Conservation (phyloP, 2,113 vertebrate genomes). For the Himantopus leucocephalus region DNA sequence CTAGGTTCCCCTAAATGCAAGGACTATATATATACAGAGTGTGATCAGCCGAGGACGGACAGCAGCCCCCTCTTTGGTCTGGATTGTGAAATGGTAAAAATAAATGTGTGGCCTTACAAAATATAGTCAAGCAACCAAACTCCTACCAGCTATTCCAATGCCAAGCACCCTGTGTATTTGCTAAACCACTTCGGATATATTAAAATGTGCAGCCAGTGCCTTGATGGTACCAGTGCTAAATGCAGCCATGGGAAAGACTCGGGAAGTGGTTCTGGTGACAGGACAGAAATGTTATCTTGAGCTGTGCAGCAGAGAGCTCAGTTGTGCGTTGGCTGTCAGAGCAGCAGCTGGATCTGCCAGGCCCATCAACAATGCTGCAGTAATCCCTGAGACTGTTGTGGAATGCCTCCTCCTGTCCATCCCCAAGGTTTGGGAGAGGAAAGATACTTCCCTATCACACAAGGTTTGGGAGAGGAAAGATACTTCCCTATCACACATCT, state of each 20-base stretch:
- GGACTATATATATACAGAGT: conserved; percentile 74
- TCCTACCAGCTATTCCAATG: background rate
- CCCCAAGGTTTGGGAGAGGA: background rate
- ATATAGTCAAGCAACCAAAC: background rate
- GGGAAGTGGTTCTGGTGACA: background rate
- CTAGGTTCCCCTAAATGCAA: conserved; percentile 76
- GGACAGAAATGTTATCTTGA: background rate
- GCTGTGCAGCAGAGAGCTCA: background rate
- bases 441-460: background rate
- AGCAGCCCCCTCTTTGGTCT: conserved; percentile 88
- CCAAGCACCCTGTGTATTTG: background rate
- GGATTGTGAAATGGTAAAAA: conserved; percentile 91
- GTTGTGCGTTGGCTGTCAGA: background rate
- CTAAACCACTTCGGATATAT: background rate
- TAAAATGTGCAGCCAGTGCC: background rate
- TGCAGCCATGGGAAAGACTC: background rate
- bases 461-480: background rate
- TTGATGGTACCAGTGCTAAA: background rate
- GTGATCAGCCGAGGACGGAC: conserved; percentile 75
- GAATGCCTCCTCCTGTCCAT: background rate
- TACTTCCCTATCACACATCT: background rate
- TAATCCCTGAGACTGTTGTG: background rate
- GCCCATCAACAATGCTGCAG: background rate
- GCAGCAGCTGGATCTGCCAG: background rate
- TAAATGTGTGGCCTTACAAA: background rate